Percentiles rank a stretch among this genome's conserved stretches.
These are phyloP conservation scores for Linepithema humile DNA, from an alignment of 1,140 invertebrate species.

Conservation along the genomic window DNA sequence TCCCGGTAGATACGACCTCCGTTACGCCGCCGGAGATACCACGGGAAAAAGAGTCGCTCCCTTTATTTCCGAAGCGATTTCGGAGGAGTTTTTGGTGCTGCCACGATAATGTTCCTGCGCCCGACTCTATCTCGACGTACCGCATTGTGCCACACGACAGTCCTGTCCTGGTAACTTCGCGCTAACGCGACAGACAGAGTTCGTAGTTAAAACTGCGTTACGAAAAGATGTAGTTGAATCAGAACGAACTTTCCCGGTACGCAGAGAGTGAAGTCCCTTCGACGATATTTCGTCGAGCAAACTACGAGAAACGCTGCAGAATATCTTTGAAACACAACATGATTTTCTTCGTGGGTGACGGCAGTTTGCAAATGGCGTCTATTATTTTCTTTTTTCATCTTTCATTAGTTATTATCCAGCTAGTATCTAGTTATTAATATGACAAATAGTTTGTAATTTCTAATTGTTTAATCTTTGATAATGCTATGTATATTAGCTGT, in stretches of 20 bases:
- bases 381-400: neutral
- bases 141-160: conserved; percentile 7
- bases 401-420: too few species aligned
- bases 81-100: neutral
- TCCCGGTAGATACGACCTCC: conserved; percentile 37
- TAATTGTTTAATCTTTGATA: neutral
- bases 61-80: conserved; percentile 43
- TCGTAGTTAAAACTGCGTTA: conserved; percentile 47
- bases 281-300: conserved; percentile 22
- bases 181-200: conserved; percentile 39
- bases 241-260: neutral
- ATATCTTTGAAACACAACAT: neutral
- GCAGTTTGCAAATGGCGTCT: neutral
- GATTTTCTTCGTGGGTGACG: neutral
- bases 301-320: conserved; percentile 14
- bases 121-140: conserved; percentile 29
- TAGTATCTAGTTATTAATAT: neutral
- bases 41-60: neutral
- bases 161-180: conserved; percentile 9
- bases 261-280: conserved; percentile 3
- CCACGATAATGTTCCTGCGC: conserved; percentile 17
- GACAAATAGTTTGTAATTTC: neutral
- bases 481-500: neutral
- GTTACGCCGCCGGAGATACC: conserved; percentile 30
- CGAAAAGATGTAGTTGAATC: conserved; percentile 50